Conservation (phyloP, 2,113 vertebrate species). For the Ptilonorhynchus violaceus region DNA sequence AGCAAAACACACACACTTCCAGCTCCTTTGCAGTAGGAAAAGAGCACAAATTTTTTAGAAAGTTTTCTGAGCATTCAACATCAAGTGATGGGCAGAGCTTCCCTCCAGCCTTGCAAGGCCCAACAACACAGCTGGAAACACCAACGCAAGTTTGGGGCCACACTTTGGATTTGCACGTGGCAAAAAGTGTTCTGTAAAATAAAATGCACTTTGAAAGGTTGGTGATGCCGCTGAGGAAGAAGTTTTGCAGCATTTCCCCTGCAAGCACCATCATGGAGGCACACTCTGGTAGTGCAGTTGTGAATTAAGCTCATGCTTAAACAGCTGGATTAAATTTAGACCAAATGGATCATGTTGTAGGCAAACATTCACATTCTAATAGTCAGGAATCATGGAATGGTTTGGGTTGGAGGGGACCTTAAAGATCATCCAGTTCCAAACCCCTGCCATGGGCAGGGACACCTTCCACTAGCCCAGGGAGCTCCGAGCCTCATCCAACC, state of each 20-base stretch:
- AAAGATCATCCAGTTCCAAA: neutral
- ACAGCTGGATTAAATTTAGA: neutral
- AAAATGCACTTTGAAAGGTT: neutral
- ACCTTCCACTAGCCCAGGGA: neutral
- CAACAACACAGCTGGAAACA: fast-evolving
- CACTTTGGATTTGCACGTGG: neutral
- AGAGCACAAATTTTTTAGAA: neutral
- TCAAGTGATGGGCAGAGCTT: neutral
- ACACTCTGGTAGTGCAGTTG: neutral
- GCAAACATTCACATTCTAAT: fast-evolving
- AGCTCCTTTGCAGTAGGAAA: neutral
- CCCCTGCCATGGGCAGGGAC: neutral
- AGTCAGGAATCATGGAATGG: neutral
- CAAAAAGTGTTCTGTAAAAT: neutral
- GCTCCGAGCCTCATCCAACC: fast-evolving
- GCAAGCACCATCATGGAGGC: fast-evolving
- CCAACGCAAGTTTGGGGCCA: neutral
- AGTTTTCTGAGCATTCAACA: neutral
- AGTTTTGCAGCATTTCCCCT: neutral
- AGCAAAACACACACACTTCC: neutral
- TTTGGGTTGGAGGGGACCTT: neutral
- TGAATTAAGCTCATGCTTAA: neutral
- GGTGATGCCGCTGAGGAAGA: neutral
- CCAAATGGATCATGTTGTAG: fast-evolving
- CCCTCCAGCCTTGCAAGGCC: neutral